Evolutionary conservation across 2,888 invertebrate species (phyloP), one percentile per base, ranked within the genome.

Genomic region (Amphipyra tragopoginis): DNA sequence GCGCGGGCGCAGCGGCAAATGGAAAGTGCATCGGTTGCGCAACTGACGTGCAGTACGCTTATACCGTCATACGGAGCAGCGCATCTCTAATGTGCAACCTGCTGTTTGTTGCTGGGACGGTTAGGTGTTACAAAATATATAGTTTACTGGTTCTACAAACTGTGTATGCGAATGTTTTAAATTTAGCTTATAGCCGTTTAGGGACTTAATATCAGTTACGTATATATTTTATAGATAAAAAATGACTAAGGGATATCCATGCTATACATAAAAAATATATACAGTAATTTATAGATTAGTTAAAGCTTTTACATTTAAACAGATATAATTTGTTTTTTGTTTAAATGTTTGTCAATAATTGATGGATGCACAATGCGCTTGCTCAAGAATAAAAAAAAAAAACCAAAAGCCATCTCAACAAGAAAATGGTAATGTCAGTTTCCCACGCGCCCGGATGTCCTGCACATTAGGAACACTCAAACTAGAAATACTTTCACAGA

Each of bases 1-100:
- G 61, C 62, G 79, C 76, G 77, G 80, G 80, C 79, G 68, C 77
- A 69, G 81, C 75, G 78, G 71, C 79, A 79, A 90, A 90, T 89
- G 90, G 92, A 93, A 93, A 93, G 93, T 93, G 91, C 90, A 91
- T 80, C 79, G 78, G 83, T 93, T 92, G 88, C 89, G 91, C 88
- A 93, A 85, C 84, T 55, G 64, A 55, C 61, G 77, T 82, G 81
- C 87, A 80, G 75, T 79, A 72, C 73, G 66, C 64, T 67, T 45
- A 68, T 58, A 69, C 59, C 50, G 45, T 43, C 58, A 54, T 55
- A 59, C 57, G 53, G 54, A 40, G 45, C 38, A 47, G 62, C 39
- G 61, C 74, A 71, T 78, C 73, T 77, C 65, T 58, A 72, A 66
- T 63, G 65, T 62, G 66, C 68, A 74, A 66, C 72, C 75, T 65